Conservation (phyloP, 2,888 invertebrate genomes). For the Apamea sordens region DNA sequence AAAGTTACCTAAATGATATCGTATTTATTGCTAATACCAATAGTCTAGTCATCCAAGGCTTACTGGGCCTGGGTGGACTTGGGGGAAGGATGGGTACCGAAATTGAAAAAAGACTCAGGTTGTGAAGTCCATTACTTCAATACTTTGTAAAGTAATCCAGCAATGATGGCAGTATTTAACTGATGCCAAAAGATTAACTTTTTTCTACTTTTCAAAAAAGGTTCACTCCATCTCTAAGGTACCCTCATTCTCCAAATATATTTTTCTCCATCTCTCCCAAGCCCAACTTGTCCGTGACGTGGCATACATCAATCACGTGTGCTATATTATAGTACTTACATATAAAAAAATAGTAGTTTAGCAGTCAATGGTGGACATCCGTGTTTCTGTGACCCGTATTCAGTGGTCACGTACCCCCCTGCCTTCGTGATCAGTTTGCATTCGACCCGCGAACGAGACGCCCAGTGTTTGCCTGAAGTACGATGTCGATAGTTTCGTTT, state of each 20-base stretch:
- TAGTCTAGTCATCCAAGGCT: neutral
- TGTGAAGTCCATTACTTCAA: neutral
- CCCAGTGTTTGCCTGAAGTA: slow-evolving; percentile 53
- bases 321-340: slow-evolving; percentile 40
- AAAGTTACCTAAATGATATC: neutral
- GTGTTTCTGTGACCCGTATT: slow-evolving; percentile 80
- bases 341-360: slow-evolving; percentile 59
- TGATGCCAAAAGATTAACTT: neutral
- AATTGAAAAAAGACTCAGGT: neutral
- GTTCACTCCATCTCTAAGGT: neutral
- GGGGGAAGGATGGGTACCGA: neutral
- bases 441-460: slow-evolving; percentile 70
- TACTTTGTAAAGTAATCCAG: neutral
- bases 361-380: slow-evolving; percentile 73
- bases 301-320: slow-evolving; percentile 56
- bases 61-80: neutral
- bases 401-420: slow-evolving; percentile 77
- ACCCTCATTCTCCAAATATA: neutral
- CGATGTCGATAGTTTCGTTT: slow-evolving; percentile 47
- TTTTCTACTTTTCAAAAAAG: neutral
- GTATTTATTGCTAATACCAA: neutral
- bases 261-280: neutral
- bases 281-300: slow-evolving; percentile 35
- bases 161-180: too few species aligned
- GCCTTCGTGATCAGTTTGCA: slow-evolving; percentile 79